These are phyloP conservation scores for Agapornis canus DNA, from an alignment of 2,797 vertebrate genomes.

Conservation along the genomic window DNA sequence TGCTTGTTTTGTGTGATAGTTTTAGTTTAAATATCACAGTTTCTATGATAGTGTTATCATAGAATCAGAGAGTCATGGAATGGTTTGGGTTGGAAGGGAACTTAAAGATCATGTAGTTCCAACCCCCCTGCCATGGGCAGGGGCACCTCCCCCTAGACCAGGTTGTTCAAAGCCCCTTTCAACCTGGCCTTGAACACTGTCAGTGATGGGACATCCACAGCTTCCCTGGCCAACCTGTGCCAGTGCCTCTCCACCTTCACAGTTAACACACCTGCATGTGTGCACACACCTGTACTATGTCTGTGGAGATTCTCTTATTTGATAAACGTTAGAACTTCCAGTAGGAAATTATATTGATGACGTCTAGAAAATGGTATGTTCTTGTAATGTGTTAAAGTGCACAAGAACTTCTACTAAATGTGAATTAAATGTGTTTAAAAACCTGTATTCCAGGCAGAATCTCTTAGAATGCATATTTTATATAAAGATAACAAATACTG, in stretches of 20 bases:
- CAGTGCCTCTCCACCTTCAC: neutral
- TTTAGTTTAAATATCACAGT: neutral
- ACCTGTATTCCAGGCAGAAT: neutral
- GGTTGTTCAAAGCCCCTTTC: neutral
- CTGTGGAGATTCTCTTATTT: neutral
- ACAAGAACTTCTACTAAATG: neutral
- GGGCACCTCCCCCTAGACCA: neutral
- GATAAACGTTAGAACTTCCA: neutral
- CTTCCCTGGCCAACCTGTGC: neutral
- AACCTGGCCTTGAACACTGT: neutral
- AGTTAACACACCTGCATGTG: neutral
- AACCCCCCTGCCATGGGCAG: neutral
- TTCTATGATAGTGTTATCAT: neutral
- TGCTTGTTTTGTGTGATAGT: neutral
- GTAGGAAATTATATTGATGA: neutral
- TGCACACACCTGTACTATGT: accelerated
- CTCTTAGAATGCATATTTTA: neutral
- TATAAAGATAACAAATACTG: neutral
- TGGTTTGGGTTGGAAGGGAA: neutral
- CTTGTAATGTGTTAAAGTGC: neutral
- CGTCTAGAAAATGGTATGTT: neutral
- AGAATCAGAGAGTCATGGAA: neutral
- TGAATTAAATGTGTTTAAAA: neutral
- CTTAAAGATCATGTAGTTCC: neutral
- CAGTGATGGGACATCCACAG: neutral